phyloP scores from a whole-genome alignment of 2,888 invertebrate species.

The Petrophora chlorosata region DNA sequence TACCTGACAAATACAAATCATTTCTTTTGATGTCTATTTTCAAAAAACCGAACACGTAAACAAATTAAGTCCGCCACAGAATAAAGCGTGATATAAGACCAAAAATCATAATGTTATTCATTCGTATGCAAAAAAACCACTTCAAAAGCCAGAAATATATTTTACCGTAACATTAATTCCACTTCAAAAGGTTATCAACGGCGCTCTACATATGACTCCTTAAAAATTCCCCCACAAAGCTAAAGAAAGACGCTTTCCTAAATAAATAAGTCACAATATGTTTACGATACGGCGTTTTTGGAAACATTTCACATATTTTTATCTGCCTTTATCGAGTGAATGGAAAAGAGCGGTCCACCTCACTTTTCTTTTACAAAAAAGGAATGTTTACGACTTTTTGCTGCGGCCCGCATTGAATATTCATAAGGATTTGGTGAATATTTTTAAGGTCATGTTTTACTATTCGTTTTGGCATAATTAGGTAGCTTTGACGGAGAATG shows the following conservation, averaged over 20 bases:
- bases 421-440: conserved; percentile 48
- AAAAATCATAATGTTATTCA: conserved; percentile 31
- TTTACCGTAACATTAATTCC: conserved; percentile 51
- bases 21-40: neutral
- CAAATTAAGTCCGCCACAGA: conserved; percentile 25
- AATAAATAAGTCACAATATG: conserved; percentile 49
- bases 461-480: conserved; percentile 21
- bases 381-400: conserved; percentile 46
- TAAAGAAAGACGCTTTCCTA: conserved; percentile 39
- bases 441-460: conserved; percentile 33
- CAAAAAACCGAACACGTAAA: neutral
- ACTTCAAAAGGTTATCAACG: conserved; percentile 57
- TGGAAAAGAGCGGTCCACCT: conserved; percentile 46
- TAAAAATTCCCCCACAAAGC: conserved; percentile 42
- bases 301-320: conserved; percentile 50
- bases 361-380: conserved; percentile 40
- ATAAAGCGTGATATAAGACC: conserved; percentile 22
- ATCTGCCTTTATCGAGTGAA: conserved; percentile 49
- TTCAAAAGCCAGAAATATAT: conserved; percentile 51
- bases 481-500: conserved; percentile 10
- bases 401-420: conserved; percentile 52
- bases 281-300: conserved; percentile 46
- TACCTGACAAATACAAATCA: neutral
- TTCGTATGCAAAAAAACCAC: conserved; percentile 46
- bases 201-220: conserved; percentile 39